Conservation (phyloP, 2,113 vertebrate genomes). For the Actenoides lindsayi region DNA sequence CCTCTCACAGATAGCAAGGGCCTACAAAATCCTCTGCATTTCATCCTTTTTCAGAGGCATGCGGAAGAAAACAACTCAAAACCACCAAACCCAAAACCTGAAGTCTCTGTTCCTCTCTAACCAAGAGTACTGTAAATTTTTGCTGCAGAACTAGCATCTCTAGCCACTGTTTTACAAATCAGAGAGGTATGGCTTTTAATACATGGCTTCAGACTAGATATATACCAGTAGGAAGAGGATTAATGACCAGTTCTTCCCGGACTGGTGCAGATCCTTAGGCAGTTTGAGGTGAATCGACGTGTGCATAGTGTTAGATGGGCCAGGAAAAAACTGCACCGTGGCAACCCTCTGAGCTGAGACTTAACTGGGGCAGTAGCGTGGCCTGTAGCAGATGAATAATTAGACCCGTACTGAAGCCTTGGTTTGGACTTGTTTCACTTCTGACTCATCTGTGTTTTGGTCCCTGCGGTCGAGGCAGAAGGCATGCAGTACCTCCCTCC, state of each 20-base stretch:
- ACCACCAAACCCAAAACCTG: background rate
- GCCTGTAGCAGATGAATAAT: background rate
- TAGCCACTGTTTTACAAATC: background rate
- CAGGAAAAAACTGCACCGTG: background rate
- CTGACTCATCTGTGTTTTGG: background rate
- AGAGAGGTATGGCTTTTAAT: background rate
- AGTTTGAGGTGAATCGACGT: background rate
- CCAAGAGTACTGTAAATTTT: background rate
- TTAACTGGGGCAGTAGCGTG: background rate
- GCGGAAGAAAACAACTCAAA: background rate
- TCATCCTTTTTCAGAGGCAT: background rate
- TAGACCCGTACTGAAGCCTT: background rate
- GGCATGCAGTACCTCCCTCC: background rate
- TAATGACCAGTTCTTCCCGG: background rate
- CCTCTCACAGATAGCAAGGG: background rate
- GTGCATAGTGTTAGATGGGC: background rate
- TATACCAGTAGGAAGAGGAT: background rate
- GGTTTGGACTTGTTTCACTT: background rate
- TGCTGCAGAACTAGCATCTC: background rate
- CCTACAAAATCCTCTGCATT: background rate
- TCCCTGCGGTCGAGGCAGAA: background rate
- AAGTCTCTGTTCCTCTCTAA: background rate
- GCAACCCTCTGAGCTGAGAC: background rate
- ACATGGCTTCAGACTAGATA: background rate
- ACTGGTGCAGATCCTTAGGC: background rate